Percentiles rank a stretch among this genome's conserved stretches.
Conservation (phyloP, 2,113 vertebrate species). For the Tragelaphus imberbis region DNA sequence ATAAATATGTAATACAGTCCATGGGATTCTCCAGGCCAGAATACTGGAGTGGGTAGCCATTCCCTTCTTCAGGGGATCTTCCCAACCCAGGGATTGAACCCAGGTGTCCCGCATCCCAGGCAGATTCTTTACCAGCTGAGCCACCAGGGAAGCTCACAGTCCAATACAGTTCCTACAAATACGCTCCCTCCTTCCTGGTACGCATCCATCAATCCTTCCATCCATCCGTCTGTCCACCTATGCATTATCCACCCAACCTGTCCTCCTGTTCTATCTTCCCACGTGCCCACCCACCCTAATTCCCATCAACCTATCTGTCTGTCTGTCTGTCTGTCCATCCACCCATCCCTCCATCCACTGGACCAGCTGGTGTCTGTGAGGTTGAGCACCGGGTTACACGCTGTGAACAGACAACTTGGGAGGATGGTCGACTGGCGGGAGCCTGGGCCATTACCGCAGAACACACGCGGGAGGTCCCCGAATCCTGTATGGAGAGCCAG, state of each 20-base stretch:
- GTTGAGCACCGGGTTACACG: accelerated
- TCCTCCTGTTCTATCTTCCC: not conserved
- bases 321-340: too few species aligned
- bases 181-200: accelerated
- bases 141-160: not conserved
- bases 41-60: not conserved
- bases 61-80: not conserved
- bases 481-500: not conserved
- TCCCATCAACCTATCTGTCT: not conserved
- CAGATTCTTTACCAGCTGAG: not conserved
- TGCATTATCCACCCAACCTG: not conserved
- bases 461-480: accelerated
- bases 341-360: not conserved
- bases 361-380: too few species aligned
- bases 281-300: not conserved
- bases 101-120: not conserved
- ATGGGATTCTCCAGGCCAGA: not conserved
- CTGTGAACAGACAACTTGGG: accelerated
- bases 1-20: not conserved
- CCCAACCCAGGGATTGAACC: not conserved
- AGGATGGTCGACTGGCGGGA: accelerated
- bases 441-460: not conserved
- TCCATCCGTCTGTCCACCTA: not conserved
- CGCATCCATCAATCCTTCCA: not conserved
- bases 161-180: accelerated